Conservation (phyloP, 1,140 invertebrate species). For the Leptoteleia sp. region DNA sequence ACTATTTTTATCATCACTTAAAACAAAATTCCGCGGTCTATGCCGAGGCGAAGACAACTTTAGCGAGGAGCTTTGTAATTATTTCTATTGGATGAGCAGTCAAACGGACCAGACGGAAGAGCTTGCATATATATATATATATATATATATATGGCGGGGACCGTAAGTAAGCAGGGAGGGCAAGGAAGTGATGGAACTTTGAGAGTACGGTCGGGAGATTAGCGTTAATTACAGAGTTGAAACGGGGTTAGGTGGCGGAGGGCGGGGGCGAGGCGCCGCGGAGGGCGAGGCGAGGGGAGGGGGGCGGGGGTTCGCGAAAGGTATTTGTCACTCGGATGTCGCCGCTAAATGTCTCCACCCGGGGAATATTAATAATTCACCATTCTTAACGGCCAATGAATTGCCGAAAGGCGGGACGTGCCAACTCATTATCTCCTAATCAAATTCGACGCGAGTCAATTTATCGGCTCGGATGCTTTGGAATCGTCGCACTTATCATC, state of each 20-base stretch:
- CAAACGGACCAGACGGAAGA: slow-evolving; percentile 66
- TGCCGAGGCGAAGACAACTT: slow-evolving; percentile 64
- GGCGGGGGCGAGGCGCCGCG: too few relatives aligned
- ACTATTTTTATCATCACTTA: slow-evolving; percentile 30
- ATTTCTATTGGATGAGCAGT: slow-evolving; percentile 65
- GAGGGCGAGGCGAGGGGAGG: too few relatives aligned
- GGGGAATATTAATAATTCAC: slow-evolving; percentile 80
- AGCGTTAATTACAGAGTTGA: slow-evolving; percentile 81
- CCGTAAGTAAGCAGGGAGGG: slow-evolving; percentile 62
- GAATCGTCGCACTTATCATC: slow-evolving; percentile 31
- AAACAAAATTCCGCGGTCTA: slow-evolving; percentile 47
- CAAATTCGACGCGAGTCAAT: slow-evolving; percentile 74
- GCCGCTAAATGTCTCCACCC: slow-evolving; percentile 70
- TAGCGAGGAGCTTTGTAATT: slow-evolving; percentile 66
- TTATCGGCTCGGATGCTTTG: slow-evolving; percentile 52
- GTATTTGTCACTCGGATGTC: slow-evolving; percentile 80
- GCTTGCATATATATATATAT: too few relatives aligned
- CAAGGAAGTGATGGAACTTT: slow-evolving; percentile 67
- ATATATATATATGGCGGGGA: slow-evolving; percentile 40
- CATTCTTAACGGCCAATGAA: slow-evolving; percentile 73
- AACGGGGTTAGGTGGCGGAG: slow-evolving; percentile 69
- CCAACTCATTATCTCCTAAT: slow-evolving; percentile 77
- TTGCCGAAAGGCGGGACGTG: slow-evolving; percentile 71
- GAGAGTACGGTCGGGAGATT: slow-evolving; percentile 76
- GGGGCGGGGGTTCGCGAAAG: slow-evolving; percentile 64